Conservation (phyloP, 2,797 vertebrate species). For the Coregonus ussuriensis region DNA sequence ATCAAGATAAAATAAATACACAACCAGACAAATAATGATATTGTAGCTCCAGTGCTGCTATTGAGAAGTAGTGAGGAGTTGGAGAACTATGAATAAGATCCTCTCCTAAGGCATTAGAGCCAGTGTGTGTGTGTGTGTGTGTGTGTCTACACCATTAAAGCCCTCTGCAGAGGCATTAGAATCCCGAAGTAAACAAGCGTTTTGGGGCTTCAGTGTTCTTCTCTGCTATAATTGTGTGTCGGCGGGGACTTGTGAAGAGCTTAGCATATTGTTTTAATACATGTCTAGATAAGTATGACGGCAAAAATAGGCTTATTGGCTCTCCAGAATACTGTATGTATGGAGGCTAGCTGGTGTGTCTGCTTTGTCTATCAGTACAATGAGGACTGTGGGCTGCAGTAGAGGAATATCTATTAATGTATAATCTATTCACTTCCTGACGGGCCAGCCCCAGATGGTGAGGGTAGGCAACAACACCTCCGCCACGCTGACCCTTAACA, state of each 20-base stretch:
- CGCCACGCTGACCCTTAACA: no score
- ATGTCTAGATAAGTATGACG: not conserved
- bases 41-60: slow-evolving; percentile 36
- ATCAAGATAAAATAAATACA: slow-evolving; percentile 55
- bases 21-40: slow-evolving; percentile 33
- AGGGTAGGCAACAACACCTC: no score
- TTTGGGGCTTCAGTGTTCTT: not conserved
- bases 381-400: not conserved
- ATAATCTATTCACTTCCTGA: no score
- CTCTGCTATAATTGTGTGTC: not conserved
- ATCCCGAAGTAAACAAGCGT: no score
- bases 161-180: no score
- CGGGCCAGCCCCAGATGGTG: no score
- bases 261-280: not conserved
- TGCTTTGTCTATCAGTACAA: not conserved
- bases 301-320: not conserved
- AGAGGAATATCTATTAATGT: no score
- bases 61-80: not conserved
- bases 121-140: not conserved
- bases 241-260: not conserved
- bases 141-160: no score
- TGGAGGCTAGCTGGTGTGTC: not conserved
- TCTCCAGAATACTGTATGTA: not conserved
- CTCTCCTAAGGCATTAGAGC: not conserved
- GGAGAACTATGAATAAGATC: not conserved